Base-by-base conservation (phyloP, 2,113 vertebrate genomes). In the Gadus macrocephalus region DNA sequence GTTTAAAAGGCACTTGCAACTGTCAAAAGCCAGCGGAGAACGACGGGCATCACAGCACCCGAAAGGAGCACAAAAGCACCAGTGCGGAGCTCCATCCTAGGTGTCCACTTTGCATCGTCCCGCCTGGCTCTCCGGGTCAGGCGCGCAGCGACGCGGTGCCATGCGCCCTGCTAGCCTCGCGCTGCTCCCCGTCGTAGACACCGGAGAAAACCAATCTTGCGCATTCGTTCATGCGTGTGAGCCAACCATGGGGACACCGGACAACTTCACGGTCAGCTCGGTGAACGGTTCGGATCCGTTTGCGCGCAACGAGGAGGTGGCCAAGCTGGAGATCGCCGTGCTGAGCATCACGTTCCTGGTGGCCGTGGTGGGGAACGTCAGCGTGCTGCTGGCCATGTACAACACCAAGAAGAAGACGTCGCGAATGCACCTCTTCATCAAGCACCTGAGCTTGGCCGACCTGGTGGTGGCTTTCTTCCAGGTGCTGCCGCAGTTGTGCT, bases 391-490 rank as follows among this genome's bases (percentile, higher is more conserved):
- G 79, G 95, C 95, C 0, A 90, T 98, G 87, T 89, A 90, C 85
- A 95, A 94, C 85, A 95, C 94, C 0, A 95, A 94, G 65, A 94
- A 93, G 85, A 95, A 97, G 86, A 92, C 91, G 70, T 96, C 97
- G 3, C 92, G 96, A 74, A 95, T 98, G 96, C 95, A 98, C 77
- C 95, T 98, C 17, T 98, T 98, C 84, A 97, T 97, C 76, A 94
- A 92, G 55, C 97, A 98, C 89, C 92, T 98, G 62, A 96, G 96
- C 87, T 88, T 98, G 81, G 96, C 97, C 0, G 96, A 98, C 82
- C 88, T 98, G 80, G 93, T 95, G n/a, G 97, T 98, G 70, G 96
- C 96, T 19, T 96, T 98, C 87, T 97, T 98, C 88, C 97, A 98
- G 87, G 94, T 97, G 73, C 86, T 98, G 64, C 97, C 97, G 5